Conservation (phyloP, 2,888 invertebrate genomes). For the Fabriciana adippe region DNA sequence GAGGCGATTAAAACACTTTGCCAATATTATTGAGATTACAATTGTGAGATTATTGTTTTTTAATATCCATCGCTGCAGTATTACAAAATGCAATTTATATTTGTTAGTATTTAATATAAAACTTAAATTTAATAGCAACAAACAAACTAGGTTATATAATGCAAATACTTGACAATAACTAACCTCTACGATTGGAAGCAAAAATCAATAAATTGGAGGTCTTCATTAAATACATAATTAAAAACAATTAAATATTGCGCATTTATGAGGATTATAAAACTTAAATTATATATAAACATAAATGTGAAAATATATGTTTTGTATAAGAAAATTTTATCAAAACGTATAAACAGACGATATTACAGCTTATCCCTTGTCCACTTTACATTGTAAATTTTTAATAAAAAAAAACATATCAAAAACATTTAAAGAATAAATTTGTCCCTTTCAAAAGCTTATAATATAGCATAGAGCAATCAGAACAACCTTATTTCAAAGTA, state of each 20-base stretch:
- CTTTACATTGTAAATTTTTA: no score
- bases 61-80: slow-evolving; percentile 3
- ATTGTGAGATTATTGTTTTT: slow-evolving; percentile 10
- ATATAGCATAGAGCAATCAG: no score
- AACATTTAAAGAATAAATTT: no score
- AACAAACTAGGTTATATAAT: background rate
- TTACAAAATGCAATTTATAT: slow-evolving; percentile 14
- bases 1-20: slow-evolving; percentile 6
- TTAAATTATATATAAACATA: background rate
- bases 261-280: background rate
- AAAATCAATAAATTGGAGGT: no score
- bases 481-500: no score
- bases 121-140: background rate
- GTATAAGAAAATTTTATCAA: background rate
- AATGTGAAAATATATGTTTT: background rate
- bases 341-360: no score
- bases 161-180: background rate
- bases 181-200: no score
- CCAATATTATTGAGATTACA: slow-evolving; percentile 10
- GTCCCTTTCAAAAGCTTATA: no score
- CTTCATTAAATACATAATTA: background rate
- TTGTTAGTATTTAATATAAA: background rate
- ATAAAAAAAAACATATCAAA: no score
- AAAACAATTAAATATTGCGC: background rate
- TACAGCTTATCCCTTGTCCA: no score